Evolutionary conservation across 1,140 invertebrate species (phyloP), one percentile per base, ranked within the genome.

Genomic region (Epicauta chinensis): DNA sequence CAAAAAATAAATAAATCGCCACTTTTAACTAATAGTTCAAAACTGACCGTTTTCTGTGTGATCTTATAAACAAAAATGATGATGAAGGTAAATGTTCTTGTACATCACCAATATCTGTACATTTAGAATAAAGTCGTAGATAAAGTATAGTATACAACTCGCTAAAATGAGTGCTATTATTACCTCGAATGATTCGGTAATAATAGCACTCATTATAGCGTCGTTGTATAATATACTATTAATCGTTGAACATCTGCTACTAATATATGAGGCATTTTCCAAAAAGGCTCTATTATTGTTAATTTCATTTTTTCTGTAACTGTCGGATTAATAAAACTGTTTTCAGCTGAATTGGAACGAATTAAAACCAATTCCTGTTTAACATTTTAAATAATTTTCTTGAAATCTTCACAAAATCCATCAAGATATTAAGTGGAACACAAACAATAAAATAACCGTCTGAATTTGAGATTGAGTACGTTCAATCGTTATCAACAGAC

Each of bases 201-300:
- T n/a, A n/a, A n/a, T n/a, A n/a, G n/a, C n/a, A n/a, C n/a, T n/a
- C n/a, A n/a, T n/a, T n/a, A n/a, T n/a, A n/a, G n/a, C n/a, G n/a
- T n/a, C n/a, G n/a, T n/a, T n/a, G n/a, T n/a, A n/a, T n/a, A n/a
- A n/a, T n/a, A n/a, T n/a, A n/a, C n/a, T n/a, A n/a, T n/a, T n/a
- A 47, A 44, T 37, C 49, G 14, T 31, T 53, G n/a, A 3, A 35
- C 29, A 35, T 49, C 39, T n/a, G 14, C 30, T 31, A 51, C 13
- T 45, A 29, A 11, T 23, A 59, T 37, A 52, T 59, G 51, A 11
- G 51, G 54, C 14, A 59, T 41, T 16, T 51, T 39, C 59, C 56
- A 61, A 39, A 44, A 31, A 10, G 58, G 30, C 51, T 58, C 58
- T 11, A 12, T 14, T 32, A 42, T 48, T 15, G 41, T 48, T 3